Evolutionary conservation across 2,113 vertebrate genomes (phyloP).

Genomic region (Lota lota): DNA sequence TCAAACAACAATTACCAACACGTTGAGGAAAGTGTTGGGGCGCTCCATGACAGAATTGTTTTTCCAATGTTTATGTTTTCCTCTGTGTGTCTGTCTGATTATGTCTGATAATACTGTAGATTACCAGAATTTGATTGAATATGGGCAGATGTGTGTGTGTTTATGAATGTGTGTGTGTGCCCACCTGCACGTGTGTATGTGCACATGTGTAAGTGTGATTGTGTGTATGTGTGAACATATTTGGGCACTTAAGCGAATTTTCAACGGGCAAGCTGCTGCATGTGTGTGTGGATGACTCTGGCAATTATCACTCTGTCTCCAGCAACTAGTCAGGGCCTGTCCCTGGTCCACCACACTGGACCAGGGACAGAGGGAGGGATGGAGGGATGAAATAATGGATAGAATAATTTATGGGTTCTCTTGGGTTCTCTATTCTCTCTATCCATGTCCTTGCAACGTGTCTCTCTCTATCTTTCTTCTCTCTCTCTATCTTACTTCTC

Average conservation of each 20-base stretch:
- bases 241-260: slow-evolving; percentile 89
- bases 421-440: too few species aligned
- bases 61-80: slow-evolving; percentile 24
- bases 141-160: slow-evolving; percentile 9
- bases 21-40: slow-evolving; percentile 11
- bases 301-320: slow-evolving; percentile 90
- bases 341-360: slow-evolving; percentile 39
- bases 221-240: slow-evolving; percentile 55
- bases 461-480: not conserved
- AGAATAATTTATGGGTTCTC: not conserved
- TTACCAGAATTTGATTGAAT: not conserved
- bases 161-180: not conserved
- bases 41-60: slow-evolving; percentile 7
- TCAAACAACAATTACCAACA: slow-evolving; percentile 40
- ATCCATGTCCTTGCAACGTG: not conserved
- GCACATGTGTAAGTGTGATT: slow-evolving; percentile 1
- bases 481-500: too few species aligned
- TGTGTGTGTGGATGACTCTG: slow-evolving; percentile 84
- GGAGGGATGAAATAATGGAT: slow-evolving; percentile 13
- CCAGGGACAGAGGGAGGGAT: not conserved
- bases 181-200: slow-evolving; percentile 4
- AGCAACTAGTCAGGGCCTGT: slow-evolving; percentile 85
- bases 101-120: not conserved
- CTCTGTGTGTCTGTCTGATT: slow-evolving; percentile 4
- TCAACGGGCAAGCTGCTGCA: slow-evolving; percentile 85